Base-by-base conservation (phyloP, 1,140 invertebrate genomes). In the Choristoneura fumiferana region DNA sequence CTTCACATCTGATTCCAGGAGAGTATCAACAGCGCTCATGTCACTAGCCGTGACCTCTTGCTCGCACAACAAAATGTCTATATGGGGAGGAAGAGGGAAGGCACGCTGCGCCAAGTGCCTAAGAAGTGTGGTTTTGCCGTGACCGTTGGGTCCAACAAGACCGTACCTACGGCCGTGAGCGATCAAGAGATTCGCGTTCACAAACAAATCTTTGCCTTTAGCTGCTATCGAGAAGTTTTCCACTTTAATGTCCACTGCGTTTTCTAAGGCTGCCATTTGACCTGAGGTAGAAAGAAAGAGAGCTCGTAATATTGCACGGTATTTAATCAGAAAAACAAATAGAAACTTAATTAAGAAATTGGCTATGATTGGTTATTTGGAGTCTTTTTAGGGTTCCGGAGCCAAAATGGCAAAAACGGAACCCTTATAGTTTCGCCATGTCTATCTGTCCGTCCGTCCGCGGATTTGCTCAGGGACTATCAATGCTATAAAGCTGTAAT, bases 221-320 rank as follows among this genome's bases (percentile, higher is more conserved):
- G 98, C 98, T 15, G 97, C 94, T 63, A 99, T 99, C 57, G 96
- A 98, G 80, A 99, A 99, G 87, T 98, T 98, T 79, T 99, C 98
- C 15, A 98, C 95, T 92, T 99, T 99, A 18, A 99, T 99, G 87
- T 99, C 98, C 13, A 98, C 95, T 2, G 98, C 97, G 86, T 98
- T 96, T 79, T 99, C 98, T 52, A 98, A 72, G 15, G 96, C 94
- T 34, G 93, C 93, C 69, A 95, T 92, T 67, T 97, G 95, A 74
- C 95, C 89, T 90, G 64, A 33, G 55, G 38, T 58, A 18, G 33
- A n/a, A n/a, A n/a, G 10, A 37, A 34, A 29, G 22, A 29, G 22
- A 29, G 22, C 6, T 2, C 22, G 22, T 29, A 29, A 2, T 29
- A 3, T 29, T 3, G 6, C 22, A 3, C 6, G n/a, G n/a, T n/a